Percentiles rank a stretch among this genome's conserved stretches.
Evolutionary conservation across 2,888 invertebrate species (phyloP).

Genomic region (Mycalesis mineus): DNA sequence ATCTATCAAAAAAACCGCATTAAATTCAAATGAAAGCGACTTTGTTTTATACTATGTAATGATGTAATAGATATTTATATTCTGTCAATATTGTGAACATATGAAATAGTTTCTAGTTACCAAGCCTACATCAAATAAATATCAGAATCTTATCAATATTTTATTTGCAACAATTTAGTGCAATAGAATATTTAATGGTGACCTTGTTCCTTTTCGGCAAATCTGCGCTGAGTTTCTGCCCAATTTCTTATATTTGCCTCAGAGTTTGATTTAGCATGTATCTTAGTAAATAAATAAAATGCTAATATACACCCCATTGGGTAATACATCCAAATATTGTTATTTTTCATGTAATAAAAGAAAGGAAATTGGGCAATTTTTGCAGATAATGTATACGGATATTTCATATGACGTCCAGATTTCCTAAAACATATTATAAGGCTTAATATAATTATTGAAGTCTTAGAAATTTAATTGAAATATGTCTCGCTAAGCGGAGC

Average conservation of each 20-base stretch:
- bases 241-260: slow-evolving; percentile 51
- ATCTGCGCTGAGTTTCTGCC: slow-evolving; percentile 58
- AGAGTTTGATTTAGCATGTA: slow-evolving; percentile 80
- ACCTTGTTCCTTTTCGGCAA: slow-evolving; percentile 56
- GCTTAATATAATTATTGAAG: no score
- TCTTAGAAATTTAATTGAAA: no score
- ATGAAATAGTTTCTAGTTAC: no score
- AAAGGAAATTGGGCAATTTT: slow-evolving; percentile 91
- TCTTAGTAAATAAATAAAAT: slow-evolving; percentile 82
- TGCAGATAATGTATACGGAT: slow-evolving; percentile 88
- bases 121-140: no score
- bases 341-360: slow-evolving; percentile 83
- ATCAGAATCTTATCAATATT: no score
- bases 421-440: slow-evolving; percentile 47
- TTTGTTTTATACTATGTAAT: no score
- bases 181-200: slow-evolving; percentile 24
- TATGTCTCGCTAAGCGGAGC: no score
- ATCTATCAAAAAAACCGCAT: no score
- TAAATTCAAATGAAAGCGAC: no score
- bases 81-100: no score
- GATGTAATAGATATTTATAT: no score
- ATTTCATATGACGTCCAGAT: slow-evolving; percentile 87
- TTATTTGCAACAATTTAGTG: no score
- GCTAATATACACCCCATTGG: slow-evolving; percentile 71
- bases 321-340: slow-evolving; percentile 86